Percentiles rank a stretch among this genome's conserved stretches.
These are phyloP conservation scores for Ianthella basta DNA, from an alignment of 37 sponge, comb jelly and placozoan species.

Conservation along the genomic window DNA sequence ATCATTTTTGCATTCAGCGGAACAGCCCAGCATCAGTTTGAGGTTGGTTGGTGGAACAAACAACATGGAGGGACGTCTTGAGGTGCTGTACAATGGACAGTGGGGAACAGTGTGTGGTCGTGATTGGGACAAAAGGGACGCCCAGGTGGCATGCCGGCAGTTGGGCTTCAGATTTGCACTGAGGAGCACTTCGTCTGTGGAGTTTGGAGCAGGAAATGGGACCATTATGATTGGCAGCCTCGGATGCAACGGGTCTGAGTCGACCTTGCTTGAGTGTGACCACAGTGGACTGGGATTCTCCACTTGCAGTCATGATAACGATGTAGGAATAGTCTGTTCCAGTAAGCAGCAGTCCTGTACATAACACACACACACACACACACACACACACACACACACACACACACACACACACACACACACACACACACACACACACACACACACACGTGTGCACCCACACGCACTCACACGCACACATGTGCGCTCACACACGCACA, in stretches of 20 bases:
- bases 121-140: slow-evolving; percentile 6
- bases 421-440: background rate
- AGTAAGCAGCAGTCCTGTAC: background rate
- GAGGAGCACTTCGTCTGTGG: background rate
- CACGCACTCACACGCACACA: background rate
- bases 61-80: background rate
- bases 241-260: background rate
- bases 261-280: slow-evolving; percentile 3
- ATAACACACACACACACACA: background rate
- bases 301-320: background rate
- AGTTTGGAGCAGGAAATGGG: slow-evolving; percentile 10
- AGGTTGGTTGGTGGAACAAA: background rate
- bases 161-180: background rate
- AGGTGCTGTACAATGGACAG: background rate
- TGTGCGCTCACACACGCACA: background rate
- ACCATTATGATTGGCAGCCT: background rate
- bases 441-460: background rate
- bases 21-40: background rate
- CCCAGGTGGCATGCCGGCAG: slow-evolving; percentile 3
- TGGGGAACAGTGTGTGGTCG: slow-evolving; percentile 19
- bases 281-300: slow-evolving; percentile 1
- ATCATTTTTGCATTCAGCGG: background rate
- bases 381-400: background rate
- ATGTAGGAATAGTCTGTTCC: slow-evolving; percentile 23
- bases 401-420: background rate